Conservation (phyloP, 2,797 vertebrate species). For the Tapirus indicus region DNA sequence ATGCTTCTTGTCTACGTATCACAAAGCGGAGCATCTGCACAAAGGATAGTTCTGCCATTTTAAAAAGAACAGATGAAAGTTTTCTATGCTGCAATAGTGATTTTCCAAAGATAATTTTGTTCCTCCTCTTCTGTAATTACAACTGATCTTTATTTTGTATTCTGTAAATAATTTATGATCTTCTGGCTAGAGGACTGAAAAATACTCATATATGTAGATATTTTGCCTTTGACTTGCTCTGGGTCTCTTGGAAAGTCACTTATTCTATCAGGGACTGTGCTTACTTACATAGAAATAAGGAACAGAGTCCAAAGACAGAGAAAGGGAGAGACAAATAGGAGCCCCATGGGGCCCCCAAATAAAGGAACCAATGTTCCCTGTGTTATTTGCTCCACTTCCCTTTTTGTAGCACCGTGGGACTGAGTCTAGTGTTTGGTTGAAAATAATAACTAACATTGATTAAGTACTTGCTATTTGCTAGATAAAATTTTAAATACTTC, state of each 20-base stretch:
- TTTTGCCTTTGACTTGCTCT: conserved; percentile 1
- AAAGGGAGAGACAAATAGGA: background rate
- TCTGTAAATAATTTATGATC: conserved; percentile 66
- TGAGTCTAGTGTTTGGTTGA: background rate
- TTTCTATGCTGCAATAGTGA: background rate
- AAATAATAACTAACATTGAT: background rate
- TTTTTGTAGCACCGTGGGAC: background rate
- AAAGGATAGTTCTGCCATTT: background rate
- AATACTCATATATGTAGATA: conserved; percentile 39
- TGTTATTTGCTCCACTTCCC: background rate
- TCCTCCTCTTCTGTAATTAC: background rate
- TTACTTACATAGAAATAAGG: background rate
- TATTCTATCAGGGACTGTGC: background rate
- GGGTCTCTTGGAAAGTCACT: background rate
- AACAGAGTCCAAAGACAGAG: background rate
- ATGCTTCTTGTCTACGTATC: background rate
- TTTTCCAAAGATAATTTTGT: conserved; percentile 41
- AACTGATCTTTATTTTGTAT: conserved; percentile 54
- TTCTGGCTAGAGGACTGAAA: background rate
- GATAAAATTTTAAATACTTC: background rate
- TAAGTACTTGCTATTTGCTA: background rate
- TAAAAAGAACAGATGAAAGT: background rate
- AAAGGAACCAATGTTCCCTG: background rate
- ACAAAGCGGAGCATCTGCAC: background rate
- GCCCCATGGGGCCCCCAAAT: accelerated